phyloP scores from a whole-genome alignment of 2,888 invertebrate genomes.

The Caenorhabditis virilis region DNA sequence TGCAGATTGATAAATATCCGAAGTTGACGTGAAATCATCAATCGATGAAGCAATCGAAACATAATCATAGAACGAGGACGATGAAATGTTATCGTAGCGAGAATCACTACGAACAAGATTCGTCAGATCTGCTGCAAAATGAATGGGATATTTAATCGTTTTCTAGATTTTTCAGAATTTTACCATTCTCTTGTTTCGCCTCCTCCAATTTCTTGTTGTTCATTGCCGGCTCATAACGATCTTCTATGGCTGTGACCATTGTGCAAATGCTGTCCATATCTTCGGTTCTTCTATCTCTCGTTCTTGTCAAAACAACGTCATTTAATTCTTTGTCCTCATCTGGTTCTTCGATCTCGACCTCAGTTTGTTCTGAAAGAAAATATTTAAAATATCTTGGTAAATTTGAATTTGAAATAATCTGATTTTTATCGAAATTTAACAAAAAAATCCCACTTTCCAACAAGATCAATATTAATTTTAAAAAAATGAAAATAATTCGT shows the following conservation, averaged over 20 bases:
- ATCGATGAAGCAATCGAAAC: constrained; percentile 35
- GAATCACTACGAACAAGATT: constrained; percentile 45
- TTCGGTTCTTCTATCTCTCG: constrained; percentile 16
- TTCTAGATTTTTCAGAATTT: constrained; percentile 1
- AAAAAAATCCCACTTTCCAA: no score
- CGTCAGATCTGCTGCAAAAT: constrained; percentile 25
- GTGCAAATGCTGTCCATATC: constrained; percentile 40
- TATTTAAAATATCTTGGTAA: no score
- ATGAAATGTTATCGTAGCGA: constrained; percentile 56
- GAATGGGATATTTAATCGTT: no score
- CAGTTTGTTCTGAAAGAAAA: no score
- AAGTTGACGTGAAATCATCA: constrained; percentile 39
- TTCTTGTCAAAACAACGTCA: constrained; percentile 40
- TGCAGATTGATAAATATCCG: constrained; percentile 48
- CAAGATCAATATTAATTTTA: no score
- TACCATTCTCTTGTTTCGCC: background rate
- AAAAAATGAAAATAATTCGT: no score
- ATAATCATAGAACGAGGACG: constrained; percentile 53
- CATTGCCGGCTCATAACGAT: constrained; percentile 19
- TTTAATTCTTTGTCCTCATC: constrained; percentile 42
- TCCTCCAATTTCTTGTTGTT: background rate
- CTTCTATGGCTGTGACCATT: constrained; percentile 42
- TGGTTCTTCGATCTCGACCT: constrained; percentile 9
- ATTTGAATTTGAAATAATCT: no score
- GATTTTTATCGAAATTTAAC: no score